These are phyloP conservation scores for Prionace glauca DNA, from an alignment of 2,797 vertebrate genomes.

Conservation along the genomic window DNA sequence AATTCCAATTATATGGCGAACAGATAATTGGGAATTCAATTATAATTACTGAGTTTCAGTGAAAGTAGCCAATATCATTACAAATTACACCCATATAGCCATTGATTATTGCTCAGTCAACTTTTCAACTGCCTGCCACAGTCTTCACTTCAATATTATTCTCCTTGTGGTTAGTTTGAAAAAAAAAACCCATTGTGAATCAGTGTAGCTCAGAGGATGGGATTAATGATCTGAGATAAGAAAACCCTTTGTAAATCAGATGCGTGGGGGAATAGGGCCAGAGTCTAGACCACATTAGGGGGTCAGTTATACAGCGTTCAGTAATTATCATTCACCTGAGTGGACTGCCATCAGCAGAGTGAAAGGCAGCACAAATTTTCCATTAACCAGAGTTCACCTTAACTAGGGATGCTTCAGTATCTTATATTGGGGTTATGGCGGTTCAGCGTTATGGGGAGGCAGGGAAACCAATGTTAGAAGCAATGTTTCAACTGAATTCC, in stretches of 20 bases:
- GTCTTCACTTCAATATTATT: background rate
- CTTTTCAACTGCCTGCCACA: background rate
- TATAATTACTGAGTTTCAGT: constrained; percentile 40
- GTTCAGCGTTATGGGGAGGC: background rate
- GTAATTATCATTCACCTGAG: constrained; percentile 16
- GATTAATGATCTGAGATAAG: background rate
- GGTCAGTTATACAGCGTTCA: background rate
- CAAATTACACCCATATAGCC: constrained; percentile 24
- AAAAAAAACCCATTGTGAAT: background rate
- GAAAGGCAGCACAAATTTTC: background rate
- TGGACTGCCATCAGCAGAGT: background rate
- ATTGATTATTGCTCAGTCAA: constrained; percentile 11
- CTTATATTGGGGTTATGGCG: background rate
- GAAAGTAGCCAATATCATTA: constrained; percentile 39
- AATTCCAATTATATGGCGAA: constrained; percentile 44
- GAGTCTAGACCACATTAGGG: too few species aligned
- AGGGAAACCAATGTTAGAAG: background rate
- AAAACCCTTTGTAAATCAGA: constrained; percentile 19
- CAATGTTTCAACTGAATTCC: background rate
- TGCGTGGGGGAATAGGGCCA: background rate
- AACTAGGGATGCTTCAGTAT: background rate
- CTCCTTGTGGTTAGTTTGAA: background rate
- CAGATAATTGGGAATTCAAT: constrained; percentile 47
- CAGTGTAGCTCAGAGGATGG: background rate
- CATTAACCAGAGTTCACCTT: constrained; percentile 11